phyloP scores from a whole-genome alignment of 2,113 vertebrate species.

The Delphinus delphis region DNA sequence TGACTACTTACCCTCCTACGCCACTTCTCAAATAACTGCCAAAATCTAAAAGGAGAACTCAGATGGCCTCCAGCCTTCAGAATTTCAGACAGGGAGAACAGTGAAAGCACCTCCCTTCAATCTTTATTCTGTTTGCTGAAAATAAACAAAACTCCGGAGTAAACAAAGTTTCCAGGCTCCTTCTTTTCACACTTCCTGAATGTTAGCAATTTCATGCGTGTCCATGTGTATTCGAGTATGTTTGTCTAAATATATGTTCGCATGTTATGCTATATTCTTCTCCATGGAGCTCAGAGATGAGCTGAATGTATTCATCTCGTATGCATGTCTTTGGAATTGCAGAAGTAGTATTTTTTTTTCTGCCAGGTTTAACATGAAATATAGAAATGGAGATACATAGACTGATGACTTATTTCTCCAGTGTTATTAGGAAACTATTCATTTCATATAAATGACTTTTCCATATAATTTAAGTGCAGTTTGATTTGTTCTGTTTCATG shows the following conservation, averaged over 20 bases:
- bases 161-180: slow-evolving; percentile 30
- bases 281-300: neutral
- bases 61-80: slow-evolving; percentile 11
- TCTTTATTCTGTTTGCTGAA: slow-evolving; percentile 39
- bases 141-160: slow-evolving; percentile 1
- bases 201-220: neutral
- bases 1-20: neutral
- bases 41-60: slow-evolving; percentile 31
- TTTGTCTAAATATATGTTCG: neutral
- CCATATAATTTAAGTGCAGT: neutral
- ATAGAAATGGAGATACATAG: neutral
- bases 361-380: neutral
- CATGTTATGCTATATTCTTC: neutral
- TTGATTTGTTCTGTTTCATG: neutral
- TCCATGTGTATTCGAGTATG: neutral
- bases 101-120: neutral
- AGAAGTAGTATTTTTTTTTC: neutral
- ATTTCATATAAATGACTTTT: neutral
- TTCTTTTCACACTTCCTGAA: neutral
- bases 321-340: neutral
- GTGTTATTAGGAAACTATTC: neutral
- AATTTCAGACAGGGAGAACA: slow-evolving; percentile 5
- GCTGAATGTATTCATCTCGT: neutral
- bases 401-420: neutral
- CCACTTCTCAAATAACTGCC: slow-evolving; percentile 45